These are phyloP conservation scores for Athalia cordata DNA, from an alignment of 2,888 invertebrate genomes.

Conservation along the genomic window DNA sequence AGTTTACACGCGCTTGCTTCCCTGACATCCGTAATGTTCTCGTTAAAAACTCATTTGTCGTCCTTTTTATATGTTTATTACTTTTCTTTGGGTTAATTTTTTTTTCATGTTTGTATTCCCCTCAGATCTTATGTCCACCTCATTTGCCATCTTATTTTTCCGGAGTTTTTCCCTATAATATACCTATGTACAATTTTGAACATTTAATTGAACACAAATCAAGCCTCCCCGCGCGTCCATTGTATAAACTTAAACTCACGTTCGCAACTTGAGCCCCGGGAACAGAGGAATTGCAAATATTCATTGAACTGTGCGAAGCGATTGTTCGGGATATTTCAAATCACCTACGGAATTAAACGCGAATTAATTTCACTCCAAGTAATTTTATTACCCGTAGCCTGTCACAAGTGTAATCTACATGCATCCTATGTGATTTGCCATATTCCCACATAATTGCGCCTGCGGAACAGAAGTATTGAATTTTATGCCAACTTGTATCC, in stretches of 20 bases:
- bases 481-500: too few species aligned
- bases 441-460: too few species aligned
- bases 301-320: too few species aligned
- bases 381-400: too few species aligned
- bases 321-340: too few species aligned
- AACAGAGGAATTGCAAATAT: too few species aligned
- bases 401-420: too few species aligned
- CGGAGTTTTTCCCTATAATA: neutral
- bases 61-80: neutral
- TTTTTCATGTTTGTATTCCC: neutral
- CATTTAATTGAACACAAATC: neutral
- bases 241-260: neutral
- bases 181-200: neutral
- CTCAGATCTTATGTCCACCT: neutral
- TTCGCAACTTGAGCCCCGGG: too few species aligned
- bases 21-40: constrained; percentile 14
- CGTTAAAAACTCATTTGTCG: constrained; percentile 23
- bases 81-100: neutral
- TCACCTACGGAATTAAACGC: too few species aligned
- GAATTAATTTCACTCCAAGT: too few species aligned
- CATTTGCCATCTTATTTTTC: constrained; percentile 9
- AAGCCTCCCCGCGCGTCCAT: neutral
- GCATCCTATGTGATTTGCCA: too few species aligned
- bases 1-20: neutral
- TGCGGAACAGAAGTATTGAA: too few species aligned